These are phyloP conservation scores for Lepidurus arcticus DNA, from an alignment of 1,140 invertebrate genomes.

Conservation along the genomic window DNA sequence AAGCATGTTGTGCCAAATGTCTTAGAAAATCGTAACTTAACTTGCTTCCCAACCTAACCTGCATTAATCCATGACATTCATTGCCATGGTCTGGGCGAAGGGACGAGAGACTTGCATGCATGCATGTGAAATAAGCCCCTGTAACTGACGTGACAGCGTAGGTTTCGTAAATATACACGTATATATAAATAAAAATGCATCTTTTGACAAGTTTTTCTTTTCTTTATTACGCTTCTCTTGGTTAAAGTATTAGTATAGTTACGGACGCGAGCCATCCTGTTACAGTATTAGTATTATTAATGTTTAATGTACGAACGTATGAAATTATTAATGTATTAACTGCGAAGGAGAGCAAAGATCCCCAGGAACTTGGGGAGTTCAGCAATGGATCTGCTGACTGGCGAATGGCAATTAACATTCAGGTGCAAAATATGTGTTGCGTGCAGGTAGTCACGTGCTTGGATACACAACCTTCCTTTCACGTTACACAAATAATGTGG, in stretches of 20 bases:
- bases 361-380: not conserved
- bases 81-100: not conserved
- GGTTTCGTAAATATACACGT: not conserved
- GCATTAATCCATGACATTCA: not conserved
- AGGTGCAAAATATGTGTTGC: slow-evolving; percentile 1
- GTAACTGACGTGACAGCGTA: not conserved
- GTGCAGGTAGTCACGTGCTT: not conserved
- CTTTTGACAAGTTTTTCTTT: not conserved
- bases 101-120: not conserved
- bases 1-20: too few species aligned
- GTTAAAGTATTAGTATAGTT: too few species aligned
- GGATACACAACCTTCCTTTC: not conserved
- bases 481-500: not conserved
- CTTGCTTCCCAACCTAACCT: not conserved
- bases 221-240: not conserved
- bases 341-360: not conserved
- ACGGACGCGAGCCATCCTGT: too few species aligned
- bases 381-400: not conserved
- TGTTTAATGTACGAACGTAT: too few species aligned
- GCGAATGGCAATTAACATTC: not conserved
- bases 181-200: not conserved
- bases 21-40: too few species aligned
- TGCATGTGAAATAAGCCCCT: not conserved
- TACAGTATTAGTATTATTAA: too few species aligned
- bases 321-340: too few species aligned